Base-by-base conservation (phyloP, 1,140 invertebrate genomes). In the Himalopsyche phryganea region DNA sequence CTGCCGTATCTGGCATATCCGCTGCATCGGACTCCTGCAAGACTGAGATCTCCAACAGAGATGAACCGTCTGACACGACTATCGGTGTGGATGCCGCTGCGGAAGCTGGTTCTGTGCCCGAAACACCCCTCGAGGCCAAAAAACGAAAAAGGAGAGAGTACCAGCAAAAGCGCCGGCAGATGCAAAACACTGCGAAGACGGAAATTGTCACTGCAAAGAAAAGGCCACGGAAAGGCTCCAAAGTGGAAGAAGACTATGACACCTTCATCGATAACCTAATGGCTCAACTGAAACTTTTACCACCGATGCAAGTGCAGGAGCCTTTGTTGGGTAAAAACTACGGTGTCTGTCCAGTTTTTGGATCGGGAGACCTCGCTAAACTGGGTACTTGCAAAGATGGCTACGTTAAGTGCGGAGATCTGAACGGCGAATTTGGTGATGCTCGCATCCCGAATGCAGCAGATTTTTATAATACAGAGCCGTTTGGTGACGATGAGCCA, bases 161-260 rank as follows among this genome's bases (percentile, higher is more conserved):
- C 68, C 89, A 92, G 68, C 89, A 91, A 66, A 92, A 92, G 67
- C 77, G 90, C 20, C 77, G 86, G 47, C 85, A 85, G 67, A 79
- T 83, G 69, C 81, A 82, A 68, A 73, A 74, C 66, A 77, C 74
- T 60, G 74, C 80, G 23, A 87, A 83, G 67, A 83, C 80, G 61
- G 81, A 83, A 20, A 86, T 83, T 60, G 82, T 85, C 48, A 68
- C 68, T 65, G 66, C 87, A 23, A 93, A 92, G 66, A 95, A 95
- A 71, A 79, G 90, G 19, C 81, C 87, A 9, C 80, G 90, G 19
- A 94, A 92, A 73, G 84, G 87, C 19, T 92, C 89, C 1, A 89
- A 91, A 66, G 78, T 90, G 11, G 90, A 94, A 66, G 93, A 96
- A 77, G 92, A 96, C 74, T 92, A 93, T 72, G 93, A 96, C 70